phyloP scores from a whole-genome alignment of 2,888 invertebrate genomes.

The Xestia ashworthii region DNA sequence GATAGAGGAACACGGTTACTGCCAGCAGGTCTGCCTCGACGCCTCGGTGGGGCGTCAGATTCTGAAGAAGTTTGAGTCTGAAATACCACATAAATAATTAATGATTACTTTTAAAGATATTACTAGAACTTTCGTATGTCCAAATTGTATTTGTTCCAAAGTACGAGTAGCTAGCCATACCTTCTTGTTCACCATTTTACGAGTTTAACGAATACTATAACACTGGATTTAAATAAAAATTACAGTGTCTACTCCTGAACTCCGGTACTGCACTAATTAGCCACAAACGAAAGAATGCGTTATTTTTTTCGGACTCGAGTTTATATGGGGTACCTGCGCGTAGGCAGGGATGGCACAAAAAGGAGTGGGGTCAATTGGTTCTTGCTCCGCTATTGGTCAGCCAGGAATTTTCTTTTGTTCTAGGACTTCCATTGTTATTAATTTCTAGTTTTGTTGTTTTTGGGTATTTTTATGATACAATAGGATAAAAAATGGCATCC shows the following conservation, averaged over 20 bases:
- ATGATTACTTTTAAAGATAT: background rate
- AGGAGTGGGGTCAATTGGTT: slow-evolving; percentile 45
- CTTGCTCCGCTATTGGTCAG: slow-evolving; percentile 6
- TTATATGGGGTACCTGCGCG: slow-evolving; percentile 54
- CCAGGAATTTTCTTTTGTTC: slow-evolving; percentile 19
- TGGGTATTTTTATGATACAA: slow-evolving; percentile 14
- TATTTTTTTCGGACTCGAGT: background rate
- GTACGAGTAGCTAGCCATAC: slow-evolving; percentile 12
- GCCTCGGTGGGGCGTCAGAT: slow-evolving; percentile 44
- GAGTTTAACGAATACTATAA: background rate
- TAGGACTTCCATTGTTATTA: slow-evolving; percentile 8
- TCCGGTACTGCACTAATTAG: slow-evolving; percentile 11
- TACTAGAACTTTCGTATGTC: too few species aligned
- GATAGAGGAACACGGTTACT: slow-evolving; percentile 73
- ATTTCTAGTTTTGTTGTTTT: slow-evolving; percentile 11
- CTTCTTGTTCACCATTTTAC: slow-evolving; percentile 41
- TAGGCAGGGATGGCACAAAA: slow-evolving; percentile 43
- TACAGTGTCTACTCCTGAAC: background rate
- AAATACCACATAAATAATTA: background rate
- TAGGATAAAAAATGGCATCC: slow-evolving; percentile 32
- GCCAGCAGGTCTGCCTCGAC: slow-evolving; percentile 76
- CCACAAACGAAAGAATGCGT: slow-evolving; percentile 26
- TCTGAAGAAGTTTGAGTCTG: slow-evolving; percentile 3
- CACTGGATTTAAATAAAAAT: background rate
- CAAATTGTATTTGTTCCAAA: background rate